Evolutionary conservation across 2,888 invertebrate genomes (phyloP).

Genomic region (Tridacna crocea): DNA sequence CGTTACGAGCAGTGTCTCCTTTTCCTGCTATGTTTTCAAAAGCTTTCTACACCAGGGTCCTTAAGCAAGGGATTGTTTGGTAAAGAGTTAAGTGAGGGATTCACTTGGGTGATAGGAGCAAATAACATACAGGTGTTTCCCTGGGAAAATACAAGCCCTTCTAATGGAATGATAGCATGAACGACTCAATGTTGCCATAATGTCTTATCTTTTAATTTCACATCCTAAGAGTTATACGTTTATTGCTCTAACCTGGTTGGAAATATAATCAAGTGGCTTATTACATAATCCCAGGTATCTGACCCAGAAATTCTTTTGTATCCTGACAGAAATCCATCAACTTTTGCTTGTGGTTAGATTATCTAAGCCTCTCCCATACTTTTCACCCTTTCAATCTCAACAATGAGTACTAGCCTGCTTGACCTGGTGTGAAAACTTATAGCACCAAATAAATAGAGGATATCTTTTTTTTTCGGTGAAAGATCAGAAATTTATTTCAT

Average conservation of each 20-base stretch:
- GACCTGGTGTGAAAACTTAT: no score
- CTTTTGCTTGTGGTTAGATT: not conserved
- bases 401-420: no score
- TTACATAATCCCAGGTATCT: slow-evolving; percentile 12
- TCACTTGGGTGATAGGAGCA: not conserved
- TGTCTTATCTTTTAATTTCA: no score
- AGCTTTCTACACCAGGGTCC: not conserved
- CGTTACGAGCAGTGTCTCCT: not conserved
- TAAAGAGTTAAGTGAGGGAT: not conserved
- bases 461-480: no score
- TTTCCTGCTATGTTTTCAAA: not conserved
- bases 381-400: no score
- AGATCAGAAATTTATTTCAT: no score
- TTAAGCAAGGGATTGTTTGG: not conserved
- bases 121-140: not conserved
- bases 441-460: no score
- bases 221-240: no score
- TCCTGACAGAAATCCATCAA: not conserved
- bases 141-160: not conserved
- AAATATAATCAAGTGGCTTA: not conserved
- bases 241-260: no score
- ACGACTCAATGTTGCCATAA: no score
- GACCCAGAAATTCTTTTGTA: slow-evolving; percentile 8
- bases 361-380: not conserved
- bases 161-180: not conserved